phyloP scores from a whole-genome alignment of 2,113 vertebrate genomes.

The Phalacrocorax aristotelis region DNA sequence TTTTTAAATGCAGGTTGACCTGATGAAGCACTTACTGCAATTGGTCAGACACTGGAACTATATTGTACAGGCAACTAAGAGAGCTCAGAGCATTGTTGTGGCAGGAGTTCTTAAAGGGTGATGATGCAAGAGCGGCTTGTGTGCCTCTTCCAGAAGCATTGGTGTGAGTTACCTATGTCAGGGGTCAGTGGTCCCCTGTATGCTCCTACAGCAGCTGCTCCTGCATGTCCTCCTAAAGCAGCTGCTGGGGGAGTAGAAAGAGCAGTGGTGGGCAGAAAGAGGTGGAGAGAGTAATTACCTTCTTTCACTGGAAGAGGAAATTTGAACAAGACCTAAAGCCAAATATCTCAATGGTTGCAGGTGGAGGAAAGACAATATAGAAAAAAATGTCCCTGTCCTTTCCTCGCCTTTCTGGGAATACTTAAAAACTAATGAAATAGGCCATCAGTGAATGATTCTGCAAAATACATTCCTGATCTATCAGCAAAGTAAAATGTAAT shows the following conservation, averaged over 20 bases:
- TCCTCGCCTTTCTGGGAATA: neutral
- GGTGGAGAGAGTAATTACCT: neutral
- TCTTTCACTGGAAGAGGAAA: neutral
- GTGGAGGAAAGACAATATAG: neutral
- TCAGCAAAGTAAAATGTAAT: conserved; percentile 19
- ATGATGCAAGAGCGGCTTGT: neutral
- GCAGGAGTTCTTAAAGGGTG: neutral
- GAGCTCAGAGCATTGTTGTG: neutral
- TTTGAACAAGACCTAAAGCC: neutral
- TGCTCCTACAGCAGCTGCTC: neutral
- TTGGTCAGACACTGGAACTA: neutral
- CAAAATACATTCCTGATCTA: conserved; percentile 23
- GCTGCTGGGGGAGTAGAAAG: neutral
- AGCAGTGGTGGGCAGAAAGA: neutral
- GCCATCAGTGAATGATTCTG: conserved; percentile 22
- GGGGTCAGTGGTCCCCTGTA: neutral
- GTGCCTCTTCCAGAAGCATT: neutral
- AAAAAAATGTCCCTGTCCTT: neutral
- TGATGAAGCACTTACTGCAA: neutral
- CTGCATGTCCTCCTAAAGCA: neutral
- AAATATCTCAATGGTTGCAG: neutral
- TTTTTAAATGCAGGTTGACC: neutral
- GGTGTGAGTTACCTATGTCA: neutral
- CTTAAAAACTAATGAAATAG: conserved; percentile 13
- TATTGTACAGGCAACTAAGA: neutral